These are phyloP conservation scores for Phrynosoma platyrhinos DNA, from an alignment of 2,113 vertebrate genomes.

Conservation along the genomic window DNA sequence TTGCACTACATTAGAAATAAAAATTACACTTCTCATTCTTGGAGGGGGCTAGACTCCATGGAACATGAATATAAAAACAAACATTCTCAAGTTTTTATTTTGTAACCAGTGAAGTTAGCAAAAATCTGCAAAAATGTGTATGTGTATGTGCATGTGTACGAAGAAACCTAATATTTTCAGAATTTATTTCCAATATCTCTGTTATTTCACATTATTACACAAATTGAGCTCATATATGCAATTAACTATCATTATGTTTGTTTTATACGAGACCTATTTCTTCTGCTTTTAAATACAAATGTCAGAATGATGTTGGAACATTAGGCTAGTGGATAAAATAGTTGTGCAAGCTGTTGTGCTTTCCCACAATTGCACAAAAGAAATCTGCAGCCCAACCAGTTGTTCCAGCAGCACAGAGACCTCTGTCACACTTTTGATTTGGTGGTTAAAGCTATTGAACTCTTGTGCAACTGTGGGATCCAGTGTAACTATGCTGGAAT, in stretches of 20 bases:
- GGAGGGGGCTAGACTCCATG: not conserved
- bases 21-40: not conserved
- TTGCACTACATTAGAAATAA: not conserved
- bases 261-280: not conserved
- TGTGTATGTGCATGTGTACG: too few relatives aligned
- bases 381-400: too few relatives aligned
- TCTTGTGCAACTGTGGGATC: too few relatives aligned
- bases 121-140: not conserved
- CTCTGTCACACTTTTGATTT: too few relatives aligned
- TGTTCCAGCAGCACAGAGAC: too few relatives aligned
- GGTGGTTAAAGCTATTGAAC: too few relatives aligned
- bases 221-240: not conserved
- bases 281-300: not conserved
- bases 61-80: not conserved
- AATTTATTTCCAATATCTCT: not conserved
- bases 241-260: not conserved
- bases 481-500: too few relatives aligned
- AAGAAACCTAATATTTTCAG: too few relatives aligned
- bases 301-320: too few relatives aligned
- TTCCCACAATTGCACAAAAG: too few relatives aligned
- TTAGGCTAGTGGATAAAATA: too few relatives aligned
- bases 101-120: not conserved
- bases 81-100: constrained; percentile 23
- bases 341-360: too few relatives aligned
- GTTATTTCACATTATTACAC: not conserved